Evolutionary conservation across 2,113 vertebrate genomes (phyloP).

Genomic region (Phalacrocorax aristotelis): DNA sequence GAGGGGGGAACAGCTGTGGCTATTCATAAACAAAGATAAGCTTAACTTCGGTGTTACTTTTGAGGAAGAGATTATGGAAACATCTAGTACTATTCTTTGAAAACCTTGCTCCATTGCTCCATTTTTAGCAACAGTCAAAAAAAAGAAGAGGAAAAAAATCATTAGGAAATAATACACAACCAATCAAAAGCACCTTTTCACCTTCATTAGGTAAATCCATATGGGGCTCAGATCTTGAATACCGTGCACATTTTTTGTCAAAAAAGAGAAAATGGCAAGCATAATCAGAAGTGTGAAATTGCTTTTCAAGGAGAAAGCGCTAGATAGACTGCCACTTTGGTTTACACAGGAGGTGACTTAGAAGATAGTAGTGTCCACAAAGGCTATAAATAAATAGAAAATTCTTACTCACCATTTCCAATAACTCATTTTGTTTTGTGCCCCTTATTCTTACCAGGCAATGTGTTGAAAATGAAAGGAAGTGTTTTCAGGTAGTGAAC

Average conservation of each 20-base stretch:
- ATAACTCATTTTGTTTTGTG: neutral
- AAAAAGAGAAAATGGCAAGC: neutral
- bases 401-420: neutral
- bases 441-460: neutral
- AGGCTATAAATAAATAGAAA: neutral
- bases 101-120: neutral
- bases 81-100: neutral
- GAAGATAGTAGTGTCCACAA: neutral
- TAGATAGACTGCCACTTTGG: neutral
- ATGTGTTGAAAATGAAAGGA: neutral
- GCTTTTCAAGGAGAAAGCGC: neutral
- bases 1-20: neutral
- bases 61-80: neutral
- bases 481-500: neutral
- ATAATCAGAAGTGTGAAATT: neutral
- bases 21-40: neutral
- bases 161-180: neutral
- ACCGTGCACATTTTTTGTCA: neutral
- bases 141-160: accelerated
- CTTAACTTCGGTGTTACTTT: neutral
- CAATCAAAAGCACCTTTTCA: neutral
- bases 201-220: neutral
- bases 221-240: neutral
- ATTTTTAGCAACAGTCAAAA: neutral
- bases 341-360: neutral